Evolutionary conservation across 2,888 invertebrate genomes (phyloP).

Genomic region (Plebejus anna): DNA sequence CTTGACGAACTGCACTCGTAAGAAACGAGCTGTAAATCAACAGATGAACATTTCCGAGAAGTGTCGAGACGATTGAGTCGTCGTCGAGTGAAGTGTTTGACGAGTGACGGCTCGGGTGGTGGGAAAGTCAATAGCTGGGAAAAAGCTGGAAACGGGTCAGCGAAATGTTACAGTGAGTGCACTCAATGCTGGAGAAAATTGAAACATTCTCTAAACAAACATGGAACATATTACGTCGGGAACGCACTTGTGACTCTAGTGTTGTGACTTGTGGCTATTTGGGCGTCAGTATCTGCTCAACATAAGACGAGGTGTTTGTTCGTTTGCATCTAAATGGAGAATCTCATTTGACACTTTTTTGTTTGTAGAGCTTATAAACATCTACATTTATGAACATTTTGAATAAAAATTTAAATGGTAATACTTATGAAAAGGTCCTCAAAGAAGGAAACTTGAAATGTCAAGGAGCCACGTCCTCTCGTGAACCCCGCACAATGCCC

Average conservation of each 20-base stretch:
- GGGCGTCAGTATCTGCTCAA: too few species aligned
- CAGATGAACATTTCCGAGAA: slow-evolving; percentile 12
- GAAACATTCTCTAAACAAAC: background rate
- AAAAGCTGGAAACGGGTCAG: background rate
- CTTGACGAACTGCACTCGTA: background rate
- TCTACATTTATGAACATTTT: background rate
- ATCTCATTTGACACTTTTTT: background rate
- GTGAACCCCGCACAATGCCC: background rate
- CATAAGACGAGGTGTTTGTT: background rate
- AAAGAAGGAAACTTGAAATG: slow-evolving; percentile 15
- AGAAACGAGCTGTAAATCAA: slow-evolving; percentile 2
- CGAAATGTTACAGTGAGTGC: background rate
- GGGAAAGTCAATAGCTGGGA: slow-evolving; percentile 12
- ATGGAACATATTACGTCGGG: background rate
- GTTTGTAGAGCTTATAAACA: background rate
- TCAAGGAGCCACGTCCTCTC: background rate
- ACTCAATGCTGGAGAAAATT: background rate
- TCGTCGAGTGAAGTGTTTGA: slow-evolving; percentile 6
- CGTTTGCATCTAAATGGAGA: background rate
- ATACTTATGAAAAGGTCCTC: background rate
- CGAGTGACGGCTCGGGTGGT: background rate
- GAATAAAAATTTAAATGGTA: background rate
- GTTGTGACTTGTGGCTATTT: background rate
- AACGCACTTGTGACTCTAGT: background rate
- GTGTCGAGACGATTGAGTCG: slow-evolving; percentile 14